Percentiles rank a stretch among this genome's conserved stretches.
Evolutionary conservation across 2,797 vertebrate species (phyloP).

Genomic region (Propithecus perrieri): DNA sequence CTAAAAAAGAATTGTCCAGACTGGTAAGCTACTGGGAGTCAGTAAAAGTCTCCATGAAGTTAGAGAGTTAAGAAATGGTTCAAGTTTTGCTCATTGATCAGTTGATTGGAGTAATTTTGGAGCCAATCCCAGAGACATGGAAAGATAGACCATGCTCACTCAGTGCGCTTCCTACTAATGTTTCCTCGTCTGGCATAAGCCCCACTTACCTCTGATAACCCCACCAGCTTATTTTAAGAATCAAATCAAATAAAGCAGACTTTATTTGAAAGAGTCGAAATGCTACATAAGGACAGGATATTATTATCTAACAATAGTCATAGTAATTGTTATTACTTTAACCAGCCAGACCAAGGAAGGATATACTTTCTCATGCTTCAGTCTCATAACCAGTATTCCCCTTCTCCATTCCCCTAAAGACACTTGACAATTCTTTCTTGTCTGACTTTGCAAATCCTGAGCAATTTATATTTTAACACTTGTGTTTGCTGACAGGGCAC

Average conservation of each 20-base stretch:
- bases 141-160: not conserved
- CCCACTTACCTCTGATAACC: not conserved
- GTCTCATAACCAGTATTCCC: not conserved
- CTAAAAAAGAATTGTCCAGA: not conserved
- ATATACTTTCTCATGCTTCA: not conserved
- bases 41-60: not conserved
- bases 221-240: slow-evolving; percentile 29
- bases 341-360: not conserved
- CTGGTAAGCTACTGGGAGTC: not conserved
- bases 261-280: not conserved
- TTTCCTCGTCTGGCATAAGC: not conserved
- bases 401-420: not conserved
- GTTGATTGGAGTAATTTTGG: not conserved
- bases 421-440: not conserved
- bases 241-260: slow-evolving; percentile 28
- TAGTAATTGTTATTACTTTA: not conserved
- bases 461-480: slow-evolving; percentile 69
- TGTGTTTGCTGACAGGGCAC: slow-evolving; percentile 71
- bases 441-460: slow-evolving; percentile 72
- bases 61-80: not conserved
- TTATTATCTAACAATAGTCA: not conserved
- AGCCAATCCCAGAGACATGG: not conserved
- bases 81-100: not conserved
- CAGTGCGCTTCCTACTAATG: not conserved
- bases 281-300: not conserved